Evolutionary conservation across 2,888 invertebrate genomes (phyloP), one percentile per base, ranked within the genome.

Genomic region (Drosophila ezoana): DNA sequence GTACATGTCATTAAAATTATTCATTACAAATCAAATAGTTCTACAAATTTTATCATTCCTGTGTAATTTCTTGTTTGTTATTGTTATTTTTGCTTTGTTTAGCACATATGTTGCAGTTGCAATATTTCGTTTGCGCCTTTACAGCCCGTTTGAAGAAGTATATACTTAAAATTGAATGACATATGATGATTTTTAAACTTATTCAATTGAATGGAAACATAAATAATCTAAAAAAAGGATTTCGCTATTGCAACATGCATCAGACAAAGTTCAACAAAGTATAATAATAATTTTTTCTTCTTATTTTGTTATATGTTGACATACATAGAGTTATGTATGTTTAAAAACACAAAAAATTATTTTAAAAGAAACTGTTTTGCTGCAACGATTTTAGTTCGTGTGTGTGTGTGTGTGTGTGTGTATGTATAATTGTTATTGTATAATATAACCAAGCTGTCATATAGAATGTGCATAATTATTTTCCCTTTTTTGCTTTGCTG

Each of bases 11-110:
- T 83, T 86, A 83, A 89, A 82, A 84, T 81, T 81, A 77, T 74
- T 87, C 81, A 87, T 87, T 89, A 89, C 70, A 89, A 87, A 87
- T 89, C 89, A 84, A 89, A 83, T 84, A 89, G 72, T 75, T 89
- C 89, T 83, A 83, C 81, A 75, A 63, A 84, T 74, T 63, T 51
- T 66, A 63, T 75, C 49, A 52, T 79, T 76, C 62, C 69, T 79
- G 59, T 59, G 51, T 76, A 53, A 59, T 38, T 28, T 32, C 52
- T n/a, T 35, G 16, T 6, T 48, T 53, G n/a, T 37, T 60, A 9
- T 54, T 54, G 20, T 61, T 64, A 5, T 44, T 43, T n/a, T 32
- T 49, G 60, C 44, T 48, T 41, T 65, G 18, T 44, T 62, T 56
- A 79, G 79, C 79, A 79, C 75, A 62, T 48, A 62, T 75, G 35